Evolutionary conservation across 2,113 vertebrate genomes (phyloP), one percentile per base, ranked within the genome.

Genomic region (Paradisaea rubra): DNA sequence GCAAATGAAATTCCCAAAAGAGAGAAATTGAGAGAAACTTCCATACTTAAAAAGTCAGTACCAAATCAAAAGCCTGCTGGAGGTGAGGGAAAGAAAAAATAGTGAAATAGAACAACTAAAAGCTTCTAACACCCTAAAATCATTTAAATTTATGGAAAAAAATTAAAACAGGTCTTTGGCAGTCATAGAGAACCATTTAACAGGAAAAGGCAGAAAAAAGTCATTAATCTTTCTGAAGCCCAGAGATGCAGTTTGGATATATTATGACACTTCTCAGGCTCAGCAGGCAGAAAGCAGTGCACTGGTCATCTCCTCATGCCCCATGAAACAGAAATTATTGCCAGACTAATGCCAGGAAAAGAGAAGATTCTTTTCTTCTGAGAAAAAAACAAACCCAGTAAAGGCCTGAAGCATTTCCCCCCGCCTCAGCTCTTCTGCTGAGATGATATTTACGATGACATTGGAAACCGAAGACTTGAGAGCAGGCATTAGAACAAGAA

Each of bases 381-480:
- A 47, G 25, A 47, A 57, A 42, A 21, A 1, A 35, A 8, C 35
- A n/a, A 81, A 68, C 5, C 9, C 10, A 30, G 6, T 31, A 56
- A 87, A 85, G 35, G 69, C 52, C 8, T 13, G 24, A n/a, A 31
- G 12, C 0, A 0, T 53, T 74, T 49, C 0, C 7, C 5, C 4
- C 3, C 7, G 13, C 2, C 14, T 45, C 20, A 61, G 8, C 15
- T 89, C 45, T 53, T 73, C 50, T 77, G 44, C n/a, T 83, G 42
- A 84, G 45, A 9, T 35, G 22, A 21, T 18, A 3, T 86, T 83
- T 86, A 41, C 71, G 33, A 52, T 52, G 18, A 35, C 11, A 41
- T 1, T 2, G 68, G 54, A 44, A 93, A n/a, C 30, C 3, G 6
- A 49, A 53, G 45, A 13, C 13, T 27, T 77, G 49, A 22, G 24